phyloP scores from a whole-genome alignment of 1,140 invertebrate genomes.

The Leptestheria dahalacensis region DNA sequence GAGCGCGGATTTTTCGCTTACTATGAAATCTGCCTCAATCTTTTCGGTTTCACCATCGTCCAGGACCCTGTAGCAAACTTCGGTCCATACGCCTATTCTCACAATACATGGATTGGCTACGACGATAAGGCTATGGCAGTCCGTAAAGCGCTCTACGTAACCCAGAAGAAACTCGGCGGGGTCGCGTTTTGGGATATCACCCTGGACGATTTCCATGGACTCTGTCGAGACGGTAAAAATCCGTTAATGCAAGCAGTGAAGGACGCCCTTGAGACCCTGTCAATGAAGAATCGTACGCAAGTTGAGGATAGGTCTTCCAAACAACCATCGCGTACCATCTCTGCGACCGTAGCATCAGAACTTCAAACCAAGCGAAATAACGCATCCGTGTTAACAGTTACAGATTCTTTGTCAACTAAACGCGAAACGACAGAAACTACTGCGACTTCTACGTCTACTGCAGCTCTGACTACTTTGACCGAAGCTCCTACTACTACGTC shows the following conservation, averaged over 20 bases:
- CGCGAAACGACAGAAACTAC: too few species aligned
- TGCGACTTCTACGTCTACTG: too few species aligned
- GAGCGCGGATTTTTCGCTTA: conserved; percentile 59
- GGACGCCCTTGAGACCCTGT: background rate
- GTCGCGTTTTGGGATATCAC: conserved; percentile 22
- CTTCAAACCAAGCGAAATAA: too few species aligned
- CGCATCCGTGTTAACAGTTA: too few species aligned
- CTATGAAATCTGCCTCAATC: conserved; percentile 42
- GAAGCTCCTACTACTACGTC: too few species aligned
- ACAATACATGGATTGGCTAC: conserved; percentile 18
- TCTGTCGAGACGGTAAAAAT: background rate
- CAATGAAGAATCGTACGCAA: too few species aligned
- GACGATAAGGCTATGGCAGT: conserved; percentile 18
- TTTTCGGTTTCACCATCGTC: conserved; percentile 15
- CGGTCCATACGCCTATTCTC: conserved; percentile 12
- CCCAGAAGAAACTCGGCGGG: conserved; percentile 16
- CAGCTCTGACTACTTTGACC: too few species aligned
- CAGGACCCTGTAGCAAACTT: background rate
- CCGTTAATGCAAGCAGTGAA: background rate
- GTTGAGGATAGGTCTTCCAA: too few species aligned
- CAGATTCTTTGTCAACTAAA: too few species aligned
- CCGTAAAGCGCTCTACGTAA: conserved; percentile 19
- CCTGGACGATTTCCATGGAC: conserved; percentile 18
- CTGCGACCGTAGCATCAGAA: too few species aligned
- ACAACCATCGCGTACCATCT: too few species aligned